phyloP scores from a whole-genome alignment of 2,113 vertebrate species.

The Muntiacus muntjak region DNA sequence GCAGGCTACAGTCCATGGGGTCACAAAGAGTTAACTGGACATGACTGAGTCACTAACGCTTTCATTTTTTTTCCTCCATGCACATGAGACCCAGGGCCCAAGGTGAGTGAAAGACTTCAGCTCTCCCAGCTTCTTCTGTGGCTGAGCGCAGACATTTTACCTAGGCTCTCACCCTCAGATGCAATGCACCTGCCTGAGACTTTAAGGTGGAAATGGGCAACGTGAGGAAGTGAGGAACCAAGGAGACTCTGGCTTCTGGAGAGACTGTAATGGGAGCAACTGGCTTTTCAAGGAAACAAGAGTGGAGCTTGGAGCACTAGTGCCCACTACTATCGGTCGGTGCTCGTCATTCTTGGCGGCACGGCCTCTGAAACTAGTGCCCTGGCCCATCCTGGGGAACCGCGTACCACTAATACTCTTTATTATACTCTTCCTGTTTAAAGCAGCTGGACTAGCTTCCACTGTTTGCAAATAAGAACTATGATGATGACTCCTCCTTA shows the following conservation, averaged over 20 bases:
- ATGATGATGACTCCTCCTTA: background rate
- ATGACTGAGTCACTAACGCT: background rate
- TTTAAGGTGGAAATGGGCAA: background rate
- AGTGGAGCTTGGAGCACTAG: background rate
- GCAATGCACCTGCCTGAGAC: background rate
- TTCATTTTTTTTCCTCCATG: background rate
- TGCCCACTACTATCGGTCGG: background rate
- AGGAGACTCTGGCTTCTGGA: background rate
- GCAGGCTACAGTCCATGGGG: background rate
- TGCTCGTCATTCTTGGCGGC: background rate
- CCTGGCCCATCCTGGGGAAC: background rate
- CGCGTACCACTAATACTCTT: background rate
- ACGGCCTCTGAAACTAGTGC: background rate
- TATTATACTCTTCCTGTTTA: background rate
- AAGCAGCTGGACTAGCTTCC: background rate
- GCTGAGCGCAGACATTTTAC: background rate
- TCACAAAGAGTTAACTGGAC: background rate
- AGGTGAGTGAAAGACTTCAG: background rate
- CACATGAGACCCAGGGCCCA: background rate
- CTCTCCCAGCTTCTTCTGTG: background rate
- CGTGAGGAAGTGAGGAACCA: background rate
- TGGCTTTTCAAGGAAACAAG: background rate
- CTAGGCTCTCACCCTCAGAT: background rate
- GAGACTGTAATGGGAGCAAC: background rate
- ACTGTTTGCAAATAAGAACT: background rate